Evolutionary conservation across 2,113 vertebrate genomes (phyloP), one percentile per base, ranked within the genome.

Genomic region (Speoplatyrhinus poulsoni): DNA sequence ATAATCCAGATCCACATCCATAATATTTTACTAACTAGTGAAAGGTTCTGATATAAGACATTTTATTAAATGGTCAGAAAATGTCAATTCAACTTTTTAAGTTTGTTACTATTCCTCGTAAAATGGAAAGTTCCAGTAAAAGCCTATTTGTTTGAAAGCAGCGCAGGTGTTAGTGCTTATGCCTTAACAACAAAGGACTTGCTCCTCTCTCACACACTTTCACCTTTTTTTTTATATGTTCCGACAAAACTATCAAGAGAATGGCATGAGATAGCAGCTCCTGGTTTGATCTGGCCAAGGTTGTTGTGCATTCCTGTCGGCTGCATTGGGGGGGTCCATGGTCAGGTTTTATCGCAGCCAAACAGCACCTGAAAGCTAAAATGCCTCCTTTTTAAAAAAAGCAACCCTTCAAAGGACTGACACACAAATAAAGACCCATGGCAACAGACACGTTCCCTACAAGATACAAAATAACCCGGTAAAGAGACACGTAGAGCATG

Each of bases 231-330:
- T 81, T 85, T 90, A 41, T 41, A 41, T 86, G 26, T 26, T 26
- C 26, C 26, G 92, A 87, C 90, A 86, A 93, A 93, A 94, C 88
- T 92, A 90, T 90, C 80, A 90, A 90, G 86, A 88, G 69, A 84
- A 70, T 4, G 11, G 70, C 82, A 84, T 59, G 86, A 95, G 94
- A 95, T 94, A 94, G 64, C 62, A 93, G 89, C 46, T 67, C 71
- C 92, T 62, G 90, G 90, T 94, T 95, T 91, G 91, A 94, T 92
- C 91, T 90, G 92, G 92, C 94, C 94, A 96, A 98, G 95, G 96
- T 95, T 96, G 92, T 91, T 93, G 89, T 86, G 87, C 93, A 96
- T 96, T 97, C 95, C 88, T 95, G 93, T 86, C 81, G 79, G 70
- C n/a, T 9, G n/a, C 3, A 26, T 9, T 83, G 75, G 16, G 62